These are phyloP conservation scores for Gasteruption jaculator DNA, from an alignment of 2,888 invertebrate genomes.

Conservation along the genomic window DNA sequence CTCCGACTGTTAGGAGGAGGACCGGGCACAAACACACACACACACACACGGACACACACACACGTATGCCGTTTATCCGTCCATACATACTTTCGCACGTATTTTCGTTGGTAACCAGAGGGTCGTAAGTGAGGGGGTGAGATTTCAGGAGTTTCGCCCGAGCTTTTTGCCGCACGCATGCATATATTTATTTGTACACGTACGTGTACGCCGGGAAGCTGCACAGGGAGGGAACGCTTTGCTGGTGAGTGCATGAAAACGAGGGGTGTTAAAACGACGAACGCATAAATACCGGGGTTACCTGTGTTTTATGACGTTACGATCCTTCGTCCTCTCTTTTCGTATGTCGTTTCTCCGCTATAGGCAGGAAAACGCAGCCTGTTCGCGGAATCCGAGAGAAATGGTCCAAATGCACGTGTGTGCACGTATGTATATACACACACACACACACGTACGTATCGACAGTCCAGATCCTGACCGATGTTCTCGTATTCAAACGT, in stretches of 20 bases:
- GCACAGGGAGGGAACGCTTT: conserved; percentile 16
- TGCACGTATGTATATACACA: no score
- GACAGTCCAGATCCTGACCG: conserved; percentile 48
- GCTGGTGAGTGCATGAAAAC: conserved; percentile 22
- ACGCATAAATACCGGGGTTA: conserved; percentile 50
- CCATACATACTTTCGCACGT: no score
- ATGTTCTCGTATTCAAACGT: conserved; percentile 35
- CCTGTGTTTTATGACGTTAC: conserved; percentile 48
- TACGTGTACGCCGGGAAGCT: conserved; percentile 3
- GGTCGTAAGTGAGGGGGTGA: no score
- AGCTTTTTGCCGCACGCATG: not conserved
- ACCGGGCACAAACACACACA: no score
- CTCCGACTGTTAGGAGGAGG: conserved; percentile 37
- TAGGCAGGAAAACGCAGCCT: conserved; percentile 24
- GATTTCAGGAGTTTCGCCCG: not conserved
- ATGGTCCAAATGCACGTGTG: conserved; percentile 16
- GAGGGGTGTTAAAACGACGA: conserved; percentile 39
- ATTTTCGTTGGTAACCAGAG: no score
- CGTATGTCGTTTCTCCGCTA: no score
- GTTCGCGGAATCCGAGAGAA: conserved; percentile 35
- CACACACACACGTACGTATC: no score
- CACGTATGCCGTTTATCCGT: conserved; percentile 8
- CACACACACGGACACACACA: conserved; percentile 10
- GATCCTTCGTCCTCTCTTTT: conserved; percentile 11
- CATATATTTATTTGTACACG: not conserved